Evolutionary conservation across 2,888 invertebrate genomes (phyloP).

Genomic region (Hyposoter didymator): DNA sequence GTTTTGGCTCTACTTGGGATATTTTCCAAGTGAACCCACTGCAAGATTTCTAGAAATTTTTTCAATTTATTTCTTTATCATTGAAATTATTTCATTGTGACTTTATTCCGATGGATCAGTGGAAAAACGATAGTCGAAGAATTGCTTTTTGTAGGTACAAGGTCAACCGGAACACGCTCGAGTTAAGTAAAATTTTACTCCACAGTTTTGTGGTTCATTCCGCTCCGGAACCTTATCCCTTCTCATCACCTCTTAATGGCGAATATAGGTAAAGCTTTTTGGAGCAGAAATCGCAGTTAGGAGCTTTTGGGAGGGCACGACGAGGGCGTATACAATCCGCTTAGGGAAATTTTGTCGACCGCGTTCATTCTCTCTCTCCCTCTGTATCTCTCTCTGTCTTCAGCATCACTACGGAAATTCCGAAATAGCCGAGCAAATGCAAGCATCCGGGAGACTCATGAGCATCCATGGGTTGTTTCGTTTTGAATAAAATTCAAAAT

Average conservation of each 20-base stretch:
- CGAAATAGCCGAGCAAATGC: slow-evolving; percentile 58
- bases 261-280: slow-evolving; percentile 61
- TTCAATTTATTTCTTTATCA: background rate
- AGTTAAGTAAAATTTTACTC: slow-evolving; percentile 17
- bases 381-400: slow-evolving; percentile 22
- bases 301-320: slow-evolving; percentile 59
- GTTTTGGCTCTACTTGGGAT: background rate
- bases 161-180: background rate
- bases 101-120: background rate
- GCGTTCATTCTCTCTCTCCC: slow-evolving; percentile 34
- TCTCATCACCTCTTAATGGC: slow-evolving; percentile 58
- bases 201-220: slow-evolving; percentile 29
- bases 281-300: slow-evolving; percentile 57
- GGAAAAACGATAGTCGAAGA: background rate
- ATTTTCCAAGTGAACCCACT: background rate
- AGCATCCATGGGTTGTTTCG: background rate
- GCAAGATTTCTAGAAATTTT: no score
- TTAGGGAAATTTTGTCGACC: slow-evolving; percentile 69
- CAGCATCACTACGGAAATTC: slow-evolving; percentile 47
- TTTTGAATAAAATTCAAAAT: background rate
- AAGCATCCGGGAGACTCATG: slow-evolving; percentile 32
- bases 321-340: slow-evolving; percentile 67
- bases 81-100: background rate
- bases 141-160: background rate
- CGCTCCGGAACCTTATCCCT: slow-evolving; percentile 26